Evolutionary conservation across 1,140 invertebrate species (phyloP), one percentile per base, ranked within the genome.

Genomic region (Tetranychus cinnabarinus): DNA sequence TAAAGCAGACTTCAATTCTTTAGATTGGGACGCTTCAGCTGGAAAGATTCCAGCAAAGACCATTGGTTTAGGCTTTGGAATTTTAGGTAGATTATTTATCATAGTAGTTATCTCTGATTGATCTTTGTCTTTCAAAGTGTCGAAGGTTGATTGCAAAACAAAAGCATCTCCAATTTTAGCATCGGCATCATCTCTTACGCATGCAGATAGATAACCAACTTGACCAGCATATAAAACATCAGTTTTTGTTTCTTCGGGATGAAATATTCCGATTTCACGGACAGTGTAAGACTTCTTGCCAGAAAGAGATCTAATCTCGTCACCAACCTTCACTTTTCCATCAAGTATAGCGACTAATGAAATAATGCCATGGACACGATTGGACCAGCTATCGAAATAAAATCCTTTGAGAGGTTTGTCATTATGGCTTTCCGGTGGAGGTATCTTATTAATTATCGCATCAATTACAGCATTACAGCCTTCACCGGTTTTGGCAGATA

Each of bases 311-410:
- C 69, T 75, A 67, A 84, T 80, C 63, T 80, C 66, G 64, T 82
- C 77, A 23, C 85, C 87, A 33, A 82, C 68, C 60, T 77, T 75
- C 6, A 90, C 66, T 6, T 67, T 71, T 3, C 88, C 88, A 70
- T 88, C 82, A 54, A 83, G 74, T 10, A 92, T 74, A 68, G 82
- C 85, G 47, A 93, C 77, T 56, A 91, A 75, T 63, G 82, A 80
- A 63, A 96, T 75, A 0, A 84, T 82, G 7, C 93, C 93, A 71
- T 81, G 80, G 70, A 85, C 90, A 64, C 80, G 81, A 70, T 93
- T 85, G 74, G 82, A 95, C 85, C 88, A 93, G 54, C 86, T 90
- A 71, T 98, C 93, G 75, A 96, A 95, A 52, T 96, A 73, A 31
- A 96, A 72, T 0, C 84, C 86, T 70, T 80, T 80, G 50, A 95